Conservation (phyloP, 2,113 vertebrate species). For the Megaleporinus macrocephalus region DNA sequence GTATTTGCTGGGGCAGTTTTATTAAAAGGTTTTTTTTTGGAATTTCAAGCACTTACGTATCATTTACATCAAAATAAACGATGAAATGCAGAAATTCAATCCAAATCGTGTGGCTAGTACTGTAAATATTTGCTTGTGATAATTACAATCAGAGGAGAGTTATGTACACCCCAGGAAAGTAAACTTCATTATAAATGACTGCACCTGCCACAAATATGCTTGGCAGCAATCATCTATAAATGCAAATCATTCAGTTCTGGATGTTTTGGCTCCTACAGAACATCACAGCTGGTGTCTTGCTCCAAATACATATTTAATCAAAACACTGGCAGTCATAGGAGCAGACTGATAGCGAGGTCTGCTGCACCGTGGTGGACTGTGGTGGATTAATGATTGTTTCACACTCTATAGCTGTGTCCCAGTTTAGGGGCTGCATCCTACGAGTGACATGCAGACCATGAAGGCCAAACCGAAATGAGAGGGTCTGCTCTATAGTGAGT, state of each 20-base stretch:
- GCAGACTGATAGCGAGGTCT: not conserved
- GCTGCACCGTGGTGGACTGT: not conserved
- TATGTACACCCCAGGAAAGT: not conserved
- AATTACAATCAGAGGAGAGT: not conserved
- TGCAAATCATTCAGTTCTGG: not conserved
- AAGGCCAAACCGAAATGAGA: no score
- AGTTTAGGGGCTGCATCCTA: no score
- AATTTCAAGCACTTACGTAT: no score
- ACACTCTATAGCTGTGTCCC: no score
- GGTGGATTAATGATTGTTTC: not conserved
- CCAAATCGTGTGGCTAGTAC: not conserved
- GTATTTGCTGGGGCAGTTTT: no score
- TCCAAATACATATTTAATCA: not conserved
- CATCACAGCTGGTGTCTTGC: not conserved
- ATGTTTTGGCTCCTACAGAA: not conserved
- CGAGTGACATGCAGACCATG: no score
- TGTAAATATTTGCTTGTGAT: not conserved
- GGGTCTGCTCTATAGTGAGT: no score
- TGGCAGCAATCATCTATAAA: not conserved
- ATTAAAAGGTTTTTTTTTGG: no score
- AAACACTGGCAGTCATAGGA: not conserved
- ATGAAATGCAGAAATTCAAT: no score
- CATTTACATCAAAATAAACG: no score
- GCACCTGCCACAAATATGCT: not conserved
- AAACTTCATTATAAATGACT: not conserved